Evolutionary conservation across 2,113 vertebrate genomes (phyloP), one percentile per base, ranked within the genome.

Genomic region (Cephalopterus ornatus): DNA sequence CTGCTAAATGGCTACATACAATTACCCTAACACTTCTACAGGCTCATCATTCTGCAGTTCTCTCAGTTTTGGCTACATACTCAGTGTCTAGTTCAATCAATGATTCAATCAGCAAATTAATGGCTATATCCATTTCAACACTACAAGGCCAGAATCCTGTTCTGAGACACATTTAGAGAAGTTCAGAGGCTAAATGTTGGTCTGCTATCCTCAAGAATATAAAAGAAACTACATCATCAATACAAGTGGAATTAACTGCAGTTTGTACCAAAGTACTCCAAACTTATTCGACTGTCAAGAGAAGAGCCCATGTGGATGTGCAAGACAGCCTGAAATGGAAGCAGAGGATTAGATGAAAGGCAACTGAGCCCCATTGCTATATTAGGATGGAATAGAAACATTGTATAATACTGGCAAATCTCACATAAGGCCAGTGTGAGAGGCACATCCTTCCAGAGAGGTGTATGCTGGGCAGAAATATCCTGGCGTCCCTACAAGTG

Each of bases 221-320:
- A 62, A 67, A 74, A 89, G 62, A 23, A 52, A 50, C 33, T 47
- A 44, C 10, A 37, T 28, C 23, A 49, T 44, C 70, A 76, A 14
- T 23, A 12, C 35, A 68, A 47, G 39, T 47, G 26, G 32, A 72
- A 82, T 55, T 71, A 74, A 53, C 24, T 74, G 26, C 22, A 62
- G 9, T 50, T 88, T 49, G 32, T 62, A 92, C 12, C 20, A 28
- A 81, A 75, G 39, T 37, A 67, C 22, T 67, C 42, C 55, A 50
- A 90, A 82, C 7, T 71, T 47, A 47, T 15, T n/a, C 0, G 0
- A 8, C n/a, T 66, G 37, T 17, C 2, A 4, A 67, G 44, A 84
- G 19, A 61, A 41, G n/a, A 70, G 30, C 19, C 39, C 59, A 46
- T 33, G 18, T 1, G 3, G 20, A 63, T n/a, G 14, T 4, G 7